phyloP scores from a whole-genome alignment of 2,888 invertebrate species.

The Caenorhabditis sp. region DNA sequence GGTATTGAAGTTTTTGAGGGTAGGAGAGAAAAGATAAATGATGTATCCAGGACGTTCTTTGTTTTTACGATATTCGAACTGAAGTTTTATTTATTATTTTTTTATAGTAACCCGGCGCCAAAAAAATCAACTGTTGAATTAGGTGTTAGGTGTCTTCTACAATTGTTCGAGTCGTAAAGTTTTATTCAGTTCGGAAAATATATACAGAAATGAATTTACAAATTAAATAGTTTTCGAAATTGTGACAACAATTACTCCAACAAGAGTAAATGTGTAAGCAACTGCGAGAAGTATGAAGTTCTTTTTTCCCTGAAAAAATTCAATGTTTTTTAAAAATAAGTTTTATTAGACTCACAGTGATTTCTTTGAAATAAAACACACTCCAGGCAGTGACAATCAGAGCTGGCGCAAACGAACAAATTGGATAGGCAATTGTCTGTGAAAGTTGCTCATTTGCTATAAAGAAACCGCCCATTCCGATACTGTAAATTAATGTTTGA shows the following conservation, averaged over 20 bases:
- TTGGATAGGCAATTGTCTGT: constrained; percentile 74
- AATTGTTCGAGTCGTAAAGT: no score
- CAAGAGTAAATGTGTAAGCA: constrained; percentile 49
- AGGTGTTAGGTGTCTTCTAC: no score
- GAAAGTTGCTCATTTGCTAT: constrained; percentile 73
- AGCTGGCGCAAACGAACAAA: constrained; percentile 73
- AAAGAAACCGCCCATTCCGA: constrained; percentile 72
- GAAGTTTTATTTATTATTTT: no score
- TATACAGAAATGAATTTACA: no score
- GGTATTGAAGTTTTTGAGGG: no score
- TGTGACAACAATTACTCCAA: constrained; percentile 44
- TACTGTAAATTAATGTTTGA: constrained; percentile 63
- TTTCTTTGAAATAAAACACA: constrained; percentile 73
- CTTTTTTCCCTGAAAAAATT: constrained; percentile 34
- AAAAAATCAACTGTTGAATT: no score
- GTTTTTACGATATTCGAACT: no score
- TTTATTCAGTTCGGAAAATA: no score
- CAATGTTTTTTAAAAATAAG: neutral
- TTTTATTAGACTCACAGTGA: constrained; percentile 66
- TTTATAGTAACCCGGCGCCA: no score
- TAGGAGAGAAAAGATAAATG: no score
- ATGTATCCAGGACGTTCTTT: no score
- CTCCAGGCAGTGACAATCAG: constrained; percentile 73
- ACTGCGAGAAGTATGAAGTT: constrained; percentile 47
- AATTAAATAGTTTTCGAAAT: constrained; percentile 28